A percentile compares a stretch with the other conserved stretches of the same genome.
These are phyloP conservation scores for Pipistrellus kuhlii DNA, from an alignment of 2,797 vertebrate species.

Conservation along the genomic window DNA sequence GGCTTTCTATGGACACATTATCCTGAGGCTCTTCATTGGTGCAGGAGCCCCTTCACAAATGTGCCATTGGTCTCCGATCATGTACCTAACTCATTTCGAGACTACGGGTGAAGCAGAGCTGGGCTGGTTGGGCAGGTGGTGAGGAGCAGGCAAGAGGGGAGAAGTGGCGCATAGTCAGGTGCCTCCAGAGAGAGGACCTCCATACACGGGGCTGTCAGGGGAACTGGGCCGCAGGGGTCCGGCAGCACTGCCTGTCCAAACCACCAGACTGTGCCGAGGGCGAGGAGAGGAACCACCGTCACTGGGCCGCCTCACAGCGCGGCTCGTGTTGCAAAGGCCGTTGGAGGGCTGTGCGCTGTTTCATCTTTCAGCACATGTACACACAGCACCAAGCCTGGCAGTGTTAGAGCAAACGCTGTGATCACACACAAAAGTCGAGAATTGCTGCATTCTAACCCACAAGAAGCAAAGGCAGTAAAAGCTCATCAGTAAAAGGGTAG, in stretches of 20 bases:
- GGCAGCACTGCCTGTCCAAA: not conserved
- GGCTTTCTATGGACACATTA: not conserved
- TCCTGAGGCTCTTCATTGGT: not conserved
- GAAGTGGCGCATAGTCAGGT: not conserved
- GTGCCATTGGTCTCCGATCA: not conserved
- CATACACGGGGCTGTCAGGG: rapidly evolving
- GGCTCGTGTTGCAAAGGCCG: not conserved
- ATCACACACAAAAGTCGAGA: no score
- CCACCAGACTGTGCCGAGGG: rapidly evolving
- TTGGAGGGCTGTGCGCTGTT: no score
- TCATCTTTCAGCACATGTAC: no score
- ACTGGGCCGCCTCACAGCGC: not conserved
- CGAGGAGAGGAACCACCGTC: rapidly evolving
- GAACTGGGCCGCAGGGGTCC: not conserved
- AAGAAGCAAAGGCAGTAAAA: not conserved
- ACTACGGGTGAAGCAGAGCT: no score
- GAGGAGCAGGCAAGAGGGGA: not conserved
- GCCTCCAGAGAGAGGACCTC: not conserved
- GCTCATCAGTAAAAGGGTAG: not conserved
- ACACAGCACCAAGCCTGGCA: no score
- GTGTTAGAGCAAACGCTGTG: no score
- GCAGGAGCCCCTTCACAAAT: not conserved
- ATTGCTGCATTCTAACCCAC: not conserved
- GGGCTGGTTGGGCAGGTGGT: not conserved
- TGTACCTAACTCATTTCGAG: not conserved